Evolutionary conservation across 2,113 vertebrate species (phyloP), one percentile per base, ranked within the genome.

Genomic region (Clinocottus analis): DNA sequence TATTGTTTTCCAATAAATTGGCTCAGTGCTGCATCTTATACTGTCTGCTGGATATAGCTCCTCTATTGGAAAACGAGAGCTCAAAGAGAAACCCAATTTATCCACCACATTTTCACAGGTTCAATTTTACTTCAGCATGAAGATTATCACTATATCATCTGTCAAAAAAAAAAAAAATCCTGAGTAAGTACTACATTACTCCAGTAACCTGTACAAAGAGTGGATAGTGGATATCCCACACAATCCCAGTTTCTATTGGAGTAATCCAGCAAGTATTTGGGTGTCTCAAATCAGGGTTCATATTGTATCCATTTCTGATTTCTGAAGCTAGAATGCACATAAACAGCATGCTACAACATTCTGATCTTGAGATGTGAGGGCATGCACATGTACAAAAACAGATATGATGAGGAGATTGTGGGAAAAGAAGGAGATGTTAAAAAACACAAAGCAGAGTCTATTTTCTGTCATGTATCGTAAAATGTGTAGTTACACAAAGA

Each of bases 401-500:
- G 3, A 69, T 33, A 62, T 19, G 2, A 53, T n/a, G 16, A 7
- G 1, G 19, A n/a, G 12, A 47, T 0, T 63, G 8, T 31, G 47
- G 11, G 23, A 11, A n/a, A 61, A 47, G 16, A 31, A 19, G 11
- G 27, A 11, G 17, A 56, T 14, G 14, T 19, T 37, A 10, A 27
- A n/a, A 60, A n/a, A 73, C 21, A 35, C 0, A 56, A 25, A 68
- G 33, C 0, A 56, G 31, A 68, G 33, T 29, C 13, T 19, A 53
- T 69, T 21, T 39, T 72, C 19, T 56, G 7, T 33, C 25, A 74
- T 45, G 31, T 58, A n/a, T 14, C 47, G 64, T 21, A 21, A 66
- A 66, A 64, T 72, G n/a, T 70, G 25, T 49, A 35, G n/a, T 33
- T 37, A 64, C 17, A 69, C 31, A 78, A 65, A 61, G 51, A 70